phyloP scores from a whole-genome alignment of 2,797 vertebrate species.

The Xyrichtys novacula region DNA sequence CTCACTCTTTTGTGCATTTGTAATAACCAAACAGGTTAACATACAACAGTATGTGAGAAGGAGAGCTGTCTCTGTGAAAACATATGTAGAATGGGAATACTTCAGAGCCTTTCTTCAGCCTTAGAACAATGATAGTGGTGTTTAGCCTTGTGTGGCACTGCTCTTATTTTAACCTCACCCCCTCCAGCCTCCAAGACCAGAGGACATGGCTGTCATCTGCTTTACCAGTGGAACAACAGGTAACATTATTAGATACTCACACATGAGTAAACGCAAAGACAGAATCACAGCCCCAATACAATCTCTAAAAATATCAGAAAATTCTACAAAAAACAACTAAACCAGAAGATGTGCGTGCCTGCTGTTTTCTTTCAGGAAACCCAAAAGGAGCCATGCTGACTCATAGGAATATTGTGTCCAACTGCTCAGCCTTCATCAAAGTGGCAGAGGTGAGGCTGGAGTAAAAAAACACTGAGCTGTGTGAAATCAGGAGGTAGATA shows the following conservation, averaged over 20 bases:
- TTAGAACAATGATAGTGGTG: too few species aligned
- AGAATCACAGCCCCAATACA: background rate
- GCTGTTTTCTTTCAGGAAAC: conserved; percentile 81
- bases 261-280: too few species aligned
- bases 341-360: background rate
- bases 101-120: too few species aligned
- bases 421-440: conserved; percentile 93
- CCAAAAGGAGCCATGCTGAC: conserved; percentile 96
- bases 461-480: background rate
- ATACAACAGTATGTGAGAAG: too few species aligned
- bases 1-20: too few species aligned
- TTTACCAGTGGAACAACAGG: conserved; percentile 96
- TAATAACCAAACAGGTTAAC: too few species aligned
- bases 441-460: conserved; percentile 89
- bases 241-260: conserved; percentile 48
- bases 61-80: too few species aligned
- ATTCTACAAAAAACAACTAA: background rate
- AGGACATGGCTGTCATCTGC: conserved; percentile 91
- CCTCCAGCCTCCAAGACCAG: conserved; percentile 87
- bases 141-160: too few species aligned
- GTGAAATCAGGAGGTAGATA: background rate
- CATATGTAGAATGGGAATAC: too few species aligned
- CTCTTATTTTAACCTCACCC: background rate
- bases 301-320: background rate
- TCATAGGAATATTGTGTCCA: conserved; percentile 92